Evolutionary conservation across 2,113 vertebrate genomes (phyloP).

Genomic region (Erpornis zantholeuca): DNA sequence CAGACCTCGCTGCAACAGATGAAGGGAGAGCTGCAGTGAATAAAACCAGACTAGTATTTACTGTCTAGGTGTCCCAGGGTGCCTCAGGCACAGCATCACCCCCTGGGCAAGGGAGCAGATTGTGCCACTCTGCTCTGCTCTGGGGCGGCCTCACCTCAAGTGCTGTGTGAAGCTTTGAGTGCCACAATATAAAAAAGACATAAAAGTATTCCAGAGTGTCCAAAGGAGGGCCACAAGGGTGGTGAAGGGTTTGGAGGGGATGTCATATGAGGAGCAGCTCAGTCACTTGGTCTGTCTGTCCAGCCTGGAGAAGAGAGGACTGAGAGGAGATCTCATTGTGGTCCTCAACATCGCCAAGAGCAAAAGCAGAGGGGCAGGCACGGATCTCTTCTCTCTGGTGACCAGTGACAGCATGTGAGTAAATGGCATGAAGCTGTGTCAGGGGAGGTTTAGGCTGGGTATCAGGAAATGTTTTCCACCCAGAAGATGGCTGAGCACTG

Average conservation of each 20-base stretch:
- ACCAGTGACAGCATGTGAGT: accelerated
- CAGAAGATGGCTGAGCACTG: accelerated
- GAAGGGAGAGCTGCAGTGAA: background rate
- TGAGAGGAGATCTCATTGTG: background rate
- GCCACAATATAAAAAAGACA: background rate
- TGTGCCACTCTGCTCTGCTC: accelerated
- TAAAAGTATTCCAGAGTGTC: accelerated
- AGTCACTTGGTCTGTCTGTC: background rate
- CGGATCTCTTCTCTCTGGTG: background rate
- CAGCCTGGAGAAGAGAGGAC: background rate
- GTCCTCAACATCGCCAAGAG: accelerated
- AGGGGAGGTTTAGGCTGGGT: background rate
- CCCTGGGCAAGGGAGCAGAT: accelerated
- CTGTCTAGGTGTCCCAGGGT: background rate
- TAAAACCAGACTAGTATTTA: background rate
- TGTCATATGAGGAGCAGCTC: background rate
- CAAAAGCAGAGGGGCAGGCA: background rate
- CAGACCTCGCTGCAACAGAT: background rate
- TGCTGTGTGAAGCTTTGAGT: background rate
- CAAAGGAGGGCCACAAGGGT: background rate
- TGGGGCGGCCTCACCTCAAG: accelerated
- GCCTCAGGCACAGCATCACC: background rate
- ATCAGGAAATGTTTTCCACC: background rate
- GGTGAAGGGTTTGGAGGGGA: background rate
- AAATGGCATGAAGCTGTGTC: background rate